These are phyloP conservation scores for Motacilla tschutschensis DNA, from an alignment of 2,113 vertebrate species.

Conservation along the genomic window DNA sequence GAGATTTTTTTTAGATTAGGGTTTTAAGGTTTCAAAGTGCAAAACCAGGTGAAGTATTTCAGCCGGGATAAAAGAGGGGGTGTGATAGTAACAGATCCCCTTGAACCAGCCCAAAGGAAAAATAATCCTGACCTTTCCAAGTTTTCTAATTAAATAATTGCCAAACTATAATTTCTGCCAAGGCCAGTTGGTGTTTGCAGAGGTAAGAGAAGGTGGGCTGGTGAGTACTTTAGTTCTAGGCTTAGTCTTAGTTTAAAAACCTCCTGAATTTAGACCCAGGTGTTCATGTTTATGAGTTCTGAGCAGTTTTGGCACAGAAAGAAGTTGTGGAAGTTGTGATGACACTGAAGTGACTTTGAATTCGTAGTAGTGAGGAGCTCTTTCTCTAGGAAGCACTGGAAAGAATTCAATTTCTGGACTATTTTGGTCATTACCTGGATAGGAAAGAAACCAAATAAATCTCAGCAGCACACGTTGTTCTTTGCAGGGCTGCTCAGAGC, in stretches of 20 bases:
- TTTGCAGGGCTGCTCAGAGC: background rate
- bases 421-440: conserved; percentile 7
- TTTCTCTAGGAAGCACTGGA: background rate
- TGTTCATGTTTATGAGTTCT: background rate
- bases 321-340: background rate
- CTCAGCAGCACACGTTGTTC: background rate
- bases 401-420: background rate
- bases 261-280: background rate
- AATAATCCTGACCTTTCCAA: background rate
- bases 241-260: background rate
- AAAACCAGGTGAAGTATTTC: background rate
- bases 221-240: background rate
- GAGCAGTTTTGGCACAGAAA: background rate
- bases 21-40: background rate
- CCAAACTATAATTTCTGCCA: background rate
- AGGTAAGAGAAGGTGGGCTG: background rate
- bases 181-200: background rate
- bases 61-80: rapidly evolving
- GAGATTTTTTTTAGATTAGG: background rate
- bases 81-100: rapidly evolving
- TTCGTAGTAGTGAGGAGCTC: background rate
- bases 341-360: background rate
- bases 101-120: background rate
- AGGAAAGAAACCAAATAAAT: background rate
- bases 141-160: background rate